These are phyloP conservation scores for Xiphydria camelus DNA, from an alignment of 2,888 invertebrate species.

Conservation along the genomic window DNA sequence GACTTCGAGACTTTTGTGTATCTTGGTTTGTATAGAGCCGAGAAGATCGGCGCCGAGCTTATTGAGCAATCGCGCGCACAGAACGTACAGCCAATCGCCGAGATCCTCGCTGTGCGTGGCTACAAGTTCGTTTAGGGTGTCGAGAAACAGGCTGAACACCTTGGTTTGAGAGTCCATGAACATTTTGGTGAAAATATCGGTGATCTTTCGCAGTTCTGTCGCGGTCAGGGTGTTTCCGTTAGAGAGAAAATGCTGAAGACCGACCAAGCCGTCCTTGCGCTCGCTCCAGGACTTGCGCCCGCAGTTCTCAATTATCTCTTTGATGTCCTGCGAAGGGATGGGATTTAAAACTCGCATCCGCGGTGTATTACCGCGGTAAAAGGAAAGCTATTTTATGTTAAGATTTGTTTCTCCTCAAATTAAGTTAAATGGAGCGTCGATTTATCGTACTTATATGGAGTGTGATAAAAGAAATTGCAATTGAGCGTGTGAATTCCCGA, in stretches of 20 bases:
- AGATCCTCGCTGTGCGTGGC: slow-evolving; percentile 84
- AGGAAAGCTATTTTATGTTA: too few relatives aligned
- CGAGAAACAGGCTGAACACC: slow-evolving; percentile 90
- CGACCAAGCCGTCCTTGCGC: slow-evolving; percentile 89
- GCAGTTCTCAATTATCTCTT: slow-evolving; percentile 84
- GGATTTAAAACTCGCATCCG: too few relatives aligned
- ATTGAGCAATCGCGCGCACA: slow-evolving; percentile 83
- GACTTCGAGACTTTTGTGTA: slow-evolving; percentile 81
- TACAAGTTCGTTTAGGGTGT: slow-evolving; percentile 89
- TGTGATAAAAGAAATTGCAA: too few relatives aligned
- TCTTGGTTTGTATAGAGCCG: slow-evolving; percentile 89
- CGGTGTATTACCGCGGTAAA: too few relatives aligned
- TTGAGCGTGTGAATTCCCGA: too few relatives aligned
- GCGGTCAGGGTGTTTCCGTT: slow-evolving; percentile 69
- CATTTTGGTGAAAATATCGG: slow-evolving; percentile 93
- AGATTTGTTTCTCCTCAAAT: too few relatives aligned
- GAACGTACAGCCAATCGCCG: slow-evolving; percentile 90
- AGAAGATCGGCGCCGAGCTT: slow-evolving; percentile 91
- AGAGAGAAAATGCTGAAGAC: slow-evolving; percentile 74
- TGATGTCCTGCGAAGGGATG: slow-evolving; percentile 73
- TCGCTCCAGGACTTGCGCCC: slow-evolving; percentile 93
- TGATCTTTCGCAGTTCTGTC: slow-evolving; percentile 79
- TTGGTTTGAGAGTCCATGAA: slow-evolving; percentile 96
- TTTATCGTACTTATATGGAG: too few relatives aligned
- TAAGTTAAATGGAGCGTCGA: too few relatives aligned